These are phyloP conservation scores for Nesoenas mayeri DNA, from an alignment of 2,113 vertebrate species.

Conservation along the genomic window DNA sequence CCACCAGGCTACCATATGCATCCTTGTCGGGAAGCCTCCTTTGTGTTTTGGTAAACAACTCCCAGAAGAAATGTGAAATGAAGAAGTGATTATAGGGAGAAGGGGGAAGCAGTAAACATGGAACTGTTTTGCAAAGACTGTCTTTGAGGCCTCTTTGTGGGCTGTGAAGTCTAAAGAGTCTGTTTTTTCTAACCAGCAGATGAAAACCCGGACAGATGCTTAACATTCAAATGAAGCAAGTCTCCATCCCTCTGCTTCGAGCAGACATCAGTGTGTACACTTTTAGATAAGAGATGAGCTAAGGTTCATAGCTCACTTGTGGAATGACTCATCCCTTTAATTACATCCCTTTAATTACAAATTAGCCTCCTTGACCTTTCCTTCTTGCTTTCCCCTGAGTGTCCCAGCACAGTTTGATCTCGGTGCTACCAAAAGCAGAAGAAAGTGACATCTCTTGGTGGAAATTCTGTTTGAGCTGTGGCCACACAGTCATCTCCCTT, in stretches of 20 bases:
- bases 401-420: neutral
- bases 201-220: neutral
- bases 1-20: neutral
- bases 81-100: neutral
- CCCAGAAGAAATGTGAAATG: neutral
- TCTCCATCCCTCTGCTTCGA: neutral
- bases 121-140: neutral
- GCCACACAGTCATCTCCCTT: neutral
- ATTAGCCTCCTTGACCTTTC: conserved; percentile 61
- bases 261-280: neutral
- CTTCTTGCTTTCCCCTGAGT: neutral
- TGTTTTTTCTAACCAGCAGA: neutral
- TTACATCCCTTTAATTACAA: conserved; percentile 52
- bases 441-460: rapidly evolving
- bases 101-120: neutral
- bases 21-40: neutral
- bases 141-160: neutral
- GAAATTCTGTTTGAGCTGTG: neutral
- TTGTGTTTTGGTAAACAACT: neutral
- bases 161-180: neutral
- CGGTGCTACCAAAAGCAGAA: neutral
- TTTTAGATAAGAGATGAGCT: neutral
- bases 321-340: conserved; percentile 55
- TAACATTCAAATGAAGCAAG: neutral
- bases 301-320: conserved; percentile 18